Percentiles rank a stretch among this genome's conserved stretches.
Evolutionary conservation across 1,140 invertebrate species (phyloP).

Genomic region (Sitophilus oryzae): DNA sequence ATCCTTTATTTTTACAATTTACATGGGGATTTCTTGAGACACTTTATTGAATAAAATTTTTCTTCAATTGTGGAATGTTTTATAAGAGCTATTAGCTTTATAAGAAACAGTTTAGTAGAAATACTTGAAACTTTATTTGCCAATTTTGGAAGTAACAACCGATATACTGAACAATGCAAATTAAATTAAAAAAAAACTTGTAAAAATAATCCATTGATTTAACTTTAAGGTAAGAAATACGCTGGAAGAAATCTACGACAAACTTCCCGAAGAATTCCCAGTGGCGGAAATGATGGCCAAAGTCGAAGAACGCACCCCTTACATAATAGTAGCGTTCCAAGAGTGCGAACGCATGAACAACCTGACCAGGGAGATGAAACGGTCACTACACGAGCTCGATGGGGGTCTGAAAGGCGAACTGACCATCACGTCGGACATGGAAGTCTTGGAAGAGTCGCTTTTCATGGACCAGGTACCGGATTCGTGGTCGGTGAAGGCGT

Average conservation of each 20-base stretch:
- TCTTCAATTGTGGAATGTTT: no score
- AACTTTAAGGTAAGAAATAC: constrained; percentile 60
- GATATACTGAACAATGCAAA: no score
- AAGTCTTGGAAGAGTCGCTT: constrained; percentile 73
- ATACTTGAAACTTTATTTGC: no score
- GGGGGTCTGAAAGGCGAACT: constrained; percentile 74
- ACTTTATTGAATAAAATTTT: no score
- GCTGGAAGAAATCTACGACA: constrained; percentile 84
- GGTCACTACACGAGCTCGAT: constrained; percentile 79
- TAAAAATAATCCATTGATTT: no score
- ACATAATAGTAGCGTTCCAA: constrained; percentile 87
- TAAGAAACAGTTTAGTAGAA: no score
- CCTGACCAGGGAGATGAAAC: constrained; percentile 70
- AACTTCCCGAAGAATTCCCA: constrained; percentile 84
- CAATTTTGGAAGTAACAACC: no score
- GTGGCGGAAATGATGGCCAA: constrained; percentile 79
- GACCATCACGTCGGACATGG: constrained; percentile 90
- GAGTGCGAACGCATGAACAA: constrained; percentile 94
- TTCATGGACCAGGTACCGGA: constrained; percentile 83
- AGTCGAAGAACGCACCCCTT: constrained; percentile 86
- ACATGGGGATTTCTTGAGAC: no score
- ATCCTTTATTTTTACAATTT: no score
- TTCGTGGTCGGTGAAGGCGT: constrained; percentile 77
- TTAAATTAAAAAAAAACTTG: no score
- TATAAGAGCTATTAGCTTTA: no score